Conservation (phyloP, 1,140 invertebrate species). For the Zaprionus capensis region DNA sequence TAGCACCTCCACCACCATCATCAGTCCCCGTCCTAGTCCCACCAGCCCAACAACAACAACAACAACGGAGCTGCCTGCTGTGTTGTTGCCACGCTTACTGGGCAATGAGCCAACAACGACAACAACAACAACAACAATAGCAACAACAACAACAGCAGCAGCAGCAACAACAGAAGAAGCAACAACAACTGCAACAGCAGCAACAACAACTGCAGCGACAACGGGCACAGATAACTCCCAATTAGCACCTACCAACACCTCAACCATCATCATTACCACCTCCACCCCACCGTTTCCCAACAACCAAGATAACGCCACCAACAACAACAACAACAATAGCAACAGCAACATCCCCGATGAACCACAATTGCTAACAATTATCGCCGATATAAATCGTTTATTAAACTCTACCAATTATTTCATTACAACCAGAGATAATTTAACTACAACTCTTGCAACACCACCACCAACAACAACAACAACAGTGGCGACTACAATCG, state of each 20-base stretch:
- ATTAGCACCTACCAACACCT: constrained; percentile 44
- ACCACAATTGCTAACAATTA: constrained; percentile 75
- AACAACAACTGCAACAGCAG: constrained; percentile 6
- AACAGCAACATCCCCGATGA: constrained; percentile 71
- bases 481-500: constrained; percentile 52
- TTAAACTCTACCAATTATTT: constrained; percentile 84
- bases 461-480: constrained; percentile 50
- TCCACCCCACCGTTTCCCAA: constrained; percentile 19
- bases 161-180: constrained; percentile 30
- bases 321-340: constrained; percentile 38
- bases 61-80: constrained; percentile 20
- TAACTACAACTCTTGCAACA: constrained; percentile 53
- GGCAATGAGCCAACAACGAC: constrained; percentile 47
- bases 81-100: constrained; percentile 50
- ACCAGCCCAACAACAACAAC: constrained; percentile 24
- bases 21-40: constrained; percentile 22
- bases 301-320: constrained; percentile 20
- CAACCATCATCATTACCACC: constrained; percentile 37
- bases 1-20: constrained; percentile 15
- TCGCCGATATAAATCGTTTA: constrained; percentile 83
- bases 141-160: constrained; percentile 3
- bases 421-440: constrained; percentile 84
- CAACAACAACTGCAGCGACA: constrained; percentile 19
- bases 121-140: constrained; percentile 1
- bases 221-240: constrained; percentile 37